Conservation (phyloP, 2,113 vertebrate genomes). For the Eretmochelys imbricata region DNA sequence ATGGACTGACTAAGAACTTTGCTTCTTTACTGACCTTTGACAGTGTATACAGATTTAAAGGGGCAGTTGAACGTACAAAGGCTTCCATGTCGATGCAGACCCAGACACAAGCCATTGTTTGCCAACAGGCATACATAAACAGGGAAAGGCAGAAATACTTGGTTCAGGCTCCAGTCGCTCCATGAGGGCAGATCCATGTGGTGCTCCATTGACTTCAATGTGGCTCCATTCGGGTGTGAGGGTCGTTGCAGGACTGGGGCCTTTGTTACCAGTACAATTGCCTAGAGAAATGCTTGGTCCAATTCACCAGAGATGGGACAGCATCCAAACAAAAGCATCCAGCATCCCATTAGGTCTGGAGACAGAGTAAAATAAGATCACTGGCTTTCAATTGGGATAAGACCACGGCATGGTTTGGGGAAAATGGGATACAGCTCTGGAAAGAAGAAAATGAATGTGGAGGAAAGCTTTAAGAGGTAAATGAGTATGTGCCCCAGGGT, state of each 20-base stretch:
- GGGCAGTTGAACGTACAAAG: slow-evolving; percentile 26
- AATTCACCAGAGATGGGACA: background rate
- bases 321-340: accelerated
- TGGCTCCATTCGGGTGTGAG: background rate
- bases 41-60: slow-evolving; percentile 3
- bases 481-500: background rate
- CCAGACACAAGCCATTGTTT: background rate
- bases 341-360: background rate
- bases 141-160: background rate
- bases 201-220: background rate
- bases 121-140: background rate
- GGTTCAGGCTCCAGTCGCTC: background rate
- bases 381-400: background rate
- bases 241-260: background rate
- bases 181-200: background rate
- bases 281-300: background rate
- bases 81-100: background rate
- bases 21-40: background rate
- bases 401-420: background rate
- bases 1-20: background rate
- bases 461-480: background rate
- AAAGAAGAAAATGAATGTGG: background rate
- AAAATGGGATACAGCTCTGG: background rate
- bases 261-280: background rate
- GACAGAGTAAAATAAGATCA: background rate